Evolutionary conservation across 2,113 vertebrate species (phyloP).

Genomic region (Osmerus eperlanus): DNA sequence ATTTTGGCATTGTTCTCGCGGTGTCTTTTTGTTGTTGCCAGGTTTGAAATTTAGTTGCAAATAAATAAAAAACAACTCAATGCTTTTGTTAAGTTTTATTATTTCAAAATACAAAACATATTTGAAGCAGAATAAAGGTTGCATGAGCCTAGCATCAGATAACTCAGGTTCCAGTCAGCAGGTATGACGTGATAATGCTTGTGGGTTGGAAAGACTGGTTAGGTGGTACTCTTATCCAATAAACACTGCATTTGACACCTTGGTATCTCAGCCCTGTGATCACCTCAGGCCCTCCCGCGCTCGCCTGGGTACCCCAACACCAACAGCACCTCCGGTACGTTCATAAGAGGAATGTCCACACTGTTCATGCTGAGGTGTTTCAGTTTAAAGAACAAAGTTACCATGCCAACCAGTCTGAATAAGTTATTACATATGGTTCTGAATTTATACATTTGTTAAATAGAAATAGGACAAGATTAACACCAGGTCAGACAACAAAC

Average conservation of each 20-base stretch:
- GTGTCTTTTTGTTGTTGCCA: too few species aligned
- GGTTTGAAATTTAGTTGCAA: background rate
- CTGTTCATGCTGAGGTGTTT: conserved; percentile 12
- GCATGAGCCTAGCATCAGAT: conserved; percentile 52
- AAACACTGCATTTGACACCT: too few species aligned
- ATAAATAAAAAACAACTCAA: background rate
- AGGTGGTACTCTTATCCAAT: too few species aligned
- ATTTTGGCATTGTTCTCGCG: too few species aligned
- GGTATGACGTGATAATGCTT: conserved; percentile 11
- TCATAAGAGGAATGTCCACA: too few species aligned
- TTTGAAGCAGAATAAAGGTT: conserved; percentile 51
- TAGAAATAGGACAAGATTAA: too few species aligned
- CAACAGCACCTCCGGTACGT: too few species aligned
- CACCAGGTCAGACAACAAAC: background rate
- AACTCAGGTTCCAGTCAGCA: conserved; percentile 31
- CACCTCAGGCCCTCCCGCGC: too few species aligned
- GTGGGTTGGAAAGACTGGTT: conserved; percentile 10
- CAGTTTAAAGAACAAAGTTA: conserved; percentile 1
- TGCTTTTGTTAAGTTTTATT: conserved; percentile 44
- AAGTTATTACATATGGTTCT: too few species aligned
- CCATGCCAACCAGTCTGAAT: background rate
- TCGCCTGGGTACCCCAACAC: too few species aligned
- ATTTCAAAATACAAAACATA: conserved; percentile 65
- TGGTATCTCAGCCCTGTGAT: too few species aligned
- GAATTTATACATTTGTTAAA: too few species aligned